Evolutionary conservation across 2,888 invertebrate genomes (phyloP), one percentile per base, ranked within the genome.

Genomic region (Rhimphoctona megacephalus): DNA sequence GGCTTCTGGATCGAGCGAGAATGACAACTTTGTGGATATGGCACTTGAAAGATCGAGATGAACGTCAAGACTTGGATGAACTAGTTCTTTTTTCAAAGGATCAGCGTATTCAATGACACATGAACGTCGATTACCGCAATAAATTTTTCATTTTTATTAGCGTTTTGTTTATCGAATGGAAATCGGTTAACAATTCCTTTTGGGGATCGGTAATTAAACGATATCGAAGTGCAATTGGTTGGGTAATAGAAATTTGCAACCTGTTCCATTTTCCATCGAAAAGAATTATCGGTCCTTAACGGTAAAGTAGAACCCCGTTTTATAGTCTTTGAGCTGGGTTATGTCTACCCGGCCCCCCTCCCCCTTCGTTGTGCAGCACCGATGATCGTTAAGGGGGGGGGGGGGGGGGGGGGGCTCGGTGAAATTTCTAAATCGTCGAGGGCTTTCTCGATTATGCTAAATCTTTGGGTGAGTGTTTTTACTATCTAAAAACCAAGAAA

Each of bases 91-190:
- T 49, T 36, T 33, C 72, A 19, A 72, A 33, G 72, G 49, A 72
- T 72, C 72, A 33, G 52, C 49, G 19, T 33, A 52, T 72, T 72
- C 72, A 72, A 19, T 72, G 72, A 72, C n/a, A 72, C 33, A 52
- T n/a, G 30, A 70, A 33, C 72, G 17, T 52, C 72, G 43, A 69
- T 69, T 25, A 69, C 46, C 46, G 19, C 1, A 25, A 69, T 46
- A 46, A 69, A 69, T 69, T 46, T 43, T 30, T 46, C 69, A 46
- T 25, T 69, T 69, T 25, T 46, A 46, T 69, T 69, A 69, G 69
- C 22, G 25, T 46, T 69, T 64, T 64, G 1, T 64, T 33, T 64
- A 30, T 30, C 30, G 1, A 69, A 69, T 46, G 43, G 46, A 69
- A 25, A 46, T 6, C 30, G 17, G 39, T 69, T 69, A 25, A 69